Conservation (phyloP, 2,113 vertebrate genomes). For the Morone chrysops region DNA sequence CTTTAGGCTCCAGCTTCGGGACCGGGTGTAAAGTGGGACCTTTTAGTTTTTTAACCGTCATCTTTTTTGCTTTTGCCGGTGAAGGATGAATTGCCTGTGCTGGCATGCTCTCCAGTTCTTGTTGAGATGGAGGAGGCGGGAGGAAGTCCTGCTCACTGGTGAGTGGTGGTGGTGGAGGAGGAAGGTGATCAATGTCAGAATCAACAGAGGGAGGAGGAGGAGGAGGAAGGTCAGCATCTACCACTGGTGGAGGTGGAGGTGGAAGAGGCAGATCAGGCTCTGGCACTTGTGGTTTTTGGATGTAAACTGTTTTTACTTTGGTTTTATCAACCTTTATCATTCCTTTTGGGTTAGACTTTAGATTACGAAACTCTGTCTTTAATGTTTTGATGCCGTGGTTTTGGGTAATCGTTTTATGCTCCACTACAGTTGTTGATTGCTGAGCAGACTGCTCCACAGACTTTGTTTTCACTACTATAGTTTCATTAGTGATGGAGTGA, state of each 20-base stretch:
- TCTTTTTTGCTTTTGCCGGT: conserved; percentile 77
- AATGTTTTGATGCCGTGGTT: conserved; percentile 83
- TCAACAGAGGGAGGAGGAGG: conserved; percentile 82
- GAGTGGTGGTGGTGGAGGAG: conserved; percentile 75
- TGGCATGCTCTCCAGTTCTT: conserved; percentile 80
- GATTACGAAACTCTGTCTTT: conserved; percentile 84
- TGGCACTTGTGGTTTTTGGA: conserved; percentile 69
- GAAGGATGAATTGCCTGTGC: conserved; percentile 54
- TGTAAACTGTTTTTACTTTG: conserved; percentile 75
- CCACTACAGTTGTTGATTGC: conserved; percentile 61
- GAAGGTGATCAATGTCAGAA: conserved; percentile 80
- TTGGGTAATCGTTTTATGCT: conserved; percentile 83
- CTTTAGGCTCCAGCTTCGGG: conserved; percentile 82
- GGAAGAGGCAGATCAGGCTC: conserved; percentile 88
- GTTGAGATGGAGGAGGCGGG: conserved; percentile 81
- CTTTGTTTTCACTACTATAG: conserved; percentile 44
- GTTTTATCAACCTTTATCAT: conserved; percentile 75
- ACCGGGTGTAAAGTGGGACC: conserved; percentile 76
- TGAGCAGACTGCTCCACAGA: conserved; percentile 56
- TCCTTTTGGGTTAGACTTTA: conserved; percentile 74
- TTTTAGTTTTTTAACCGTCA: conserved; percentile 81
- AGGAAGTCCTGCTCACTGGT: conserved; percentile 77
- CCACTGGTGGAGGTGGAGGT: conserved; percentile 86
- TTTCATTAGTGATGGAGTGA: conserved; percentile 57
- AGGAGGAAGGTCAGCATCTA: conserved; percentile 84